These are phyloP conservation scores for Chelon auratus DNA, from an alignment of 2,797 vertebrate genomes.

Conservation along the genomic window DNA sequence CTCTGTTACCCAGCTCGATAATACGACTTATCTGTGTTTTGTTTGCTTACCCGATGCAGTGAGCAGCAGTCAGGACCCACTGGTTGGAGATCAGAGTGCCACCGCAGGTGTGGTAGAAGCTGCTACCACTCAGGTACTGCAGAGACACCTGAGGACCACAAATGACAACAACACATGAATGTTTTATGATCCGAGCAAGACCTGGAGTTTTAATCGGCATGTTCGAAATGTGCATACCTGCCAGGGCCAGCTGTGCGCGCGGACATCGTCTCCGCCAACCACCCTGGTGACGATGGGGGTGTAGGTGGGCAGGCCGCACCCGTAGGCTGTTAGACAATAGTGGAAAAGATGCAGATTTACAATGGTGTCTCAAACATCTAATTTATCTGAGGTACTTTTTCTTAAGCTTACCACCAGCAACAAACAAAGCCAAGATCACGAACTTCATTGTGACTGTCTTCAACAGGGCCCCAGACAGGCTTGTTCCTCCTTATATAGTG, in stretches of 20 bases:
- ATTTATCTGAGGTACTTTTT: neutral
- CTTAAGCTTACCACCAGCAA: slow-evolving; percentile 81
- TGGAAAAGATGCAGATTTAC: slow-evolving; percentile 1
- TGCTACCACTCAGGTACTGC: slow-evolving; percentile 81
- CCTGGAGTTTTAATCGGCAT: neutral
- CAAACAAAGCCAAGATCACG: slow-evolving; percentile 83
- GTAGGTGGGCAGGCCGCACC: slow-evolving; percentile 86
- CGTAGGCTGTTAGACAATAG: slow-evolving; percentile 83
- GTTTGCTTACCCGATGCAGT: slow-evolving; percentile 87
- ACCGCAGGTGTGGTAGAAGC: slow-evolving; percentile 88
- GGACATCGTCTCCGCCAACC: slow-evolving; percentile 87
- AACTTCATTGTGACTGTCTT: slow-evolving; percentile 80
- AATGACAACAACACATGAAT: neutral
- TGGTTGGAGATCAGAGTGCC: slow-evolving; percentile 85
- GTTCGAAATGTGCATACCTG: slow-evolving; percentile 82
- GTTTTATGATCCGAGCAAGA: neutral
- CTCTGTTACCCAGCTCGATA: too few relatives aligned
- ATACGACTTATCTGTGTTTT: too few relatives aligned
- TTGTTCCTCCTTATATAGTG: slow-evolving; percentile 68
- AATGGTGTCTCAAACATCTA: neutral
- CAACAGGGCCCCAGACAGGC: neutral
- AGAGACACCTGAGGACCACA: slow-evolving; percentile 85
- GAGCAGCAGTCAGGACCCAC: slow-evolving; percentile 93
- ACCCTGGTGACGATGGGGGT: slow-evolving; percentile 77
- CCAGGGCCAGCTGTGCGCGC: slow-evolving; percentile 92